Evolutionary conservation across 2,113 vertebrate genomes (phyloP), one percentile per base, ranked within the genome.

Genomic region (Peucedramus taeniatus): DNA sequence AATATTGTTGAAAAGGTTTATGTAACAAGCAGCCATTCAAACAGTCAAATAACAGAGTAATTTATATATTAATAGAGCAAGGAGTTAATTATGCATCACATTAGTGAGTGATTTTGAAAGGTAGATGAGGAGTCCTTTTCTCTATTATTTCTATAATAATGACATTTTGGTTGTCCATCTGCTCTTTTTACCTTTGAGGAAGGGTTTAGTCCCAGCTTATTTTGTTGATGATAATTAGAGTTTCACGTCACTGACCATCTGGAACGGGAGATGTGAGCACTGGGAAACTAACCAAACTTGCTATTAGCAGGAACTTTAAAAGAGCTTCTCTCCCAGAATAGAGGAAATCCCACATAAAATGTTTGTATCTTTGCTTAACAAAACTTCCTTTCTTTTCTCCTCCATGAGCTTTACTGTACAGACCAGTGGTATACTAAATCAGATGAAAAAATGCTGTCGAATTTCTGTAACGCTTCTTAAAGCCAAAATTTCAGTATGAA

Each of bases 161-260:
- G 56, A 96, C 77, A 89, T 95, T 88, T 88, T 51, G 11, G 66
- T 74, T 96, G 85, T 85, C 93, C 92, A 93, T 97, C 96, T 97
- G 92, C 83, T 96, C 85, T 88, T 88, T 96, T 93, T 96, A 96
- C 92, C 92, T 96, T 92, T 97, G 88, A 96, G 93, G 68, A 65
- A 93, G 83, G 76, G 64, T 90, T 97, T 94, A 96, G 80, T 80
- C 90, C 64, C 88, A 95, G 90, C 80, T 90, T 95, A 92, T 93
- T 94, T 94, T 94, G 66, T 60, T 84, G 87, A 95, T 87, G 92
- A 91, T 95, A 97, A 93, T 94, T 94, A 92, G 86, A 77, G 74
- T 85, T 94, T 94, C 83, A 85, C 70, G 49, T 96, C 94, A 97
- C 47, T 93, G 84, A 94, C 93, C 94, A 96, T 96, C 94, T 96